A percentile compares a stretch with the other conserved stretches of the same genome.
These are phyloP conservation scores for Microcebus jonahi DNA, from an alignment of 2,113 vertebrate species.

Conservation along the genomic window DNA sequence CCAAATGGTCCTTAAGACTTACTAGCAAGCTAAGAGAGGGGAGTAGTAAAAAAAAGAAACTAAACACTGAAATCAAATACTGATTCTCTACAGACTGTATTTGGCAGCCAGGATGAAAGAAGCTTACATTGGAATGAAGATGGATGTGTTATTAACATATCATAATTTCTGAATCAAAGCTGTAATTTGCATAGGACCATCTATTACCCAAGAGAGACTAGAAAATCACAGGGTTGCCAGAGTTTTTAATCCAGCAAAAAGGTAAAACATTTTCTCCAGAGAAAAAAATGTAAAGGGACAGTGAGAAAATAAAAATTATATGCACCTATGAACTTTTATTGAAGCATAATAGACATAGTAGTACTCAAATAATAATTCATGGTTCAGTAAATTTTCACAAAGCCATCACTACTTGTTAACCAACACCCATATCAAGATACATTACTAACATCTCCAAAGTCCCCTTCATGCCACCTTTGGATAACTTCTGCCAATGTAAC, in stretches of 20 bases:
- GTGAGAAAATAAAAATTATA: neutral
- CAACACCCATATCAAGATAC: neutral
- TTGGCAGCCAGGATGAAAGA: neutral
- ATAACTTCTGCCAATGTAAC: neutral
- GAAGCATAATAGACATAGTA: neutral
- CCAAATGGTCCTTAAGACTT: neutral
- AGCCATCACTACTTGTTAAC: neutral
- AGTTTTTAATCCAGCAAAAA: neutral
- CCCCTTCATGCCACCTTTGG: neutral
- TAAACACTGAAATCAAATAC: neutral
- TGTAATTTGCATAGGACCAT: neutral
- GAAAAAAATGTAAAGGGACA: constrained; percentile 9
- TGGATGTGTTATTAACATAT: neutral
- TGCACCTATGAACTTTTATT: neutral
- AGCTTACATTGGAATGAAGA: neutral
- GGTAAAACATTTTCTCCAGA: neutral
- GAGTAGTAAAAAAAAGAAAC: constrained; percentile 1
- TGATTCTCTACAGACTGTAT: neutral
- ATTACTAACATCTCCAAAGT: neutral
- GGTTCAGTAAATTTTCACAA: neutral
- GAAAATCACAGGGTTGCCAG: neutral
- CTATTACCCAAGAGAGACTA: neutral
- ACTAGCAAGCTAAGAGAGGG: neutral
- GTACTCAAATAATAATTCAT: neutral
- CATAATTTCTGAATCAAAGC: neutral